Evolutionary conservation across 2,797 vertebrate genomes (phyloP), one percentile per base, ranked within the genome.

Genomic region (Hypotaenidia philippensis): DNA sequence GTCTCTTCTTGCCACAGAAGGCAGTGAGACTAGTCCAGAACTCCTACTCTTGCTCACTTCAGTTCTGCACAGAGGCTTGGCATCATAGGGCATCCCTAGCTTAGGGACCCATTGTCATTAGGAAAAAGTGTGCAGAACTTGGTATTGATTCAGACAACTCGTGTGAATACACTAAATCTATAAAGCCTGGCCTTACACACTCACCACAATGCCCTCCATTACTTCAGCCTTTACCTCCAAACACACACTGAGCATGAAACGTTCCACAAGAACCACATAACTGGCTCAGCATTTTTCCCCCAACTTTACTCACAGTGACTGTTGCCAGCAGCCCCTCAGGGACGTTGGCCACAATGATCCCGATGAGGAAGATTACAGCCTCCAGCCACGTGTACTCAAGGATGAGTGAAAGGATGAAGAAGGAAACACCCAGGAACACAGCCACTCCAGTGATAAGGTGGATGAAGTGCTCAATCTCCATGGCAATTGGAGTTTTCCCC

Each of bases 261-360:
- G 55, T 20, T 72, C n/a, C 9, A 26, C 40, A 69, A 86, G 19
- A 68, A n/a, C 21, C 38, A 64, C 1, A 7, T 2, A 34, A 56
- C 27, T 31, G 18, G 70, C 12, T 11, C 22, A 6, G 13, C 13
- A 12, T 49, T 68, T 55, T 72, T 19, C 18, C 6, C 17, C 68
- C 57, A 57, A 0, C 6, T 90, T 66, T 10, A 69, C 99, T 99
- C 91, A 99, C 99, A 69, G 99, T 99, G 96, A 99, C 99, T 0
- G 99, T 99, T 60, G 99, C 99, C 83, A 99, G 98, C 83, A 99
- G 97, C 81, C 99, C 99, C 85, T 99, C 99, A 0, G 99, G 99
- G 79, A 99, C 99, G 2, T 99, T 99, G 93, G 99, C 99, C 2
- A 99, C 99, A 20, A 99, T 99, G 97, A 99, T 99, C 31, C 99